Percentiles rank a stretch among this genome's conserved stretches.
Conservation (phyloP, 2,797 vertebrate species). For the Tangara arthus region DNA sequence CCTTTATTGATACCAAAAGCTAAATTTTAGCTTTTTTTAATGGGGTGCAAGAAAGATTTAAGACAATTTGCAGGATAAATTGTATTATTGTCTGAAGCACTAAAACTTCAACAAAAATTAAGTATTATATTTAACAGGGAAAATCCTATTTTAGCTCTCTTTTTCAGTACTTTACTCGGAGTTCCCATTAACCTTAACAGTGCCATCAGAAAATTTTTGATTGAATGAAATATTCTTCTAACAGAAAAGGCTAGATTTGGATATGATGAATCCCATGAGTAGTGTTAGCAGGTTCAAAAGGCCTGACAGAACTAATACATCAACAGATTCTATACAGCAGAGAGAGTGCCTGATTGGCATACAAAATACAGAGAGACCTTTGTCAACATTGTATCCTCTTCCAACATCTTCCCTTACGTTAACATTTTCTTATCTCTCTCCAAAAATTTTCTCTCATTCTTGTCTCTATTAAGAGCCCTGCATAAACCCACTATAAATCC, state of each 20-base stretch:
- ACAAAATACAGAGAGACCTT: not conserved
- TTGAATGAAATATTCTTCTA: not conserved
- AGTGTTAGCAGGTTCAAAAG: not conserved
- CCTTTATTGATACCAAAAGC: not conserved
- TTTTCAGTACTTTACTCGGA: not conserved
- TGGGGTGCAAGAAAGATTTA: not conserved
- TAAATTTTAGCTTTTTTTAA: not conserved
- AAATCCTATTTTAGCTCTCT: not conserved
- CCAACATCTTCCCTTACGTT: not conserved
- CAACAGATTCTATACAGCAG: not conserved
- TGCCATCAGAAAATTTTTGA: not conserved
- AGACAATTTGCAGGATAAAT: not conserved
- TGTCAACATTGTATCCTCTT: not conserved
- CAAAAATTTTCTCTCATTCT: not conserved
- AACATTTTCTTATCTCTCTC: not conserved
- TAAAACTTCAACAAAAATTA: not conserved
- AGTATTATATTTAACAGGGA: not conserved
- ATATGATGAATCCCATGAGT: not conserved
- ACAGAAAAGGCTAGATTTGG: not conserved
- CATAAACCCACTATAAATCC: not conserved
- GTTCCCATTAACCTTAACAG: not conserved
- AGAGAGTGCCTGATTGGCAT: not conserved
- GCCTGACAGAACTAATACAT: conserved; percentile 10
- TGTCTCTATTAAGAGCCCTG: not conserved
- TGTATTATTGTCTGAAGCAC: not conserved